phyloP scores from a whole-genome alignment of 2,888 invertebrate genomes.

The Rhagophthalmus giganteus region DNA sequence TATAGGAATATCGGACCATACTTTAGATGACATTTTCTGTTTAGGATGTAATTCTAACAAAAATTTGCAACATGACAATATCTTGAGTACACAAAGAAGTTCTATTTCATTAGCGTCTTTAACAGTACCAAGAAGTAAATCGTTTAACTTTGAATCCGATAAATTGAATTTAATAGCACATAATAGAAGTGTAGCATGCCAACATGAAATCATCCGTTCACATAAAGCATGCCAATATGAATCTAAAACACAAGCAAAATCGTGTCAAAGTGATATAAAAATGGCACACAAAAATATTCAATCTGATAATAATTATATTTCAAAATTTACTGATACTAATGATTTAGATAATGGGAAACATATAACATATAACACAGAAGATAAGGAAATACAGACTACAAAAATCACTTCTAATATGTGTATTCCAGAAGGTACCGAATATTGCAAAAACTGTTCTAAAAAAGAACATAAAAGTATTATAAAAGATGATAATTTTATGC shows the following conservation, averaged over 20 bases:
- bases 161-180: slow-evolving; percentile 52
- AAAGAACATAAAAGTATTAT: slow-evolving; percentile 40
- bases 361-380: slow-evolving; percentile 42
- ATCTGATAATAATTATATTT: slow-evolving; percentile 38
- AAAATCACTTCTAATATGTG: slow-evolving; percentile 39
- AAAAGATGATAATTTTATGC: slow-evolving; percentile 40
- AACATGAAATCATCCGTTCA: slow-evolving; percentile 40
- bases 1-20: slow-evolving; percentile 59
- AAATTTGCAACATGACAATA: slow-evolving; percentile 55
- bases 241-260: slow-evolving; percentile 42
- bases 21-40: slow-evolving; percentile 57
- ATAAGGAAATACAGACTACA: slow-evolving; percentile 32
- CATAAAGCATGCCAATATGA: slow-evolving; percentile 42
- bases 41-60: slow-evolving; percentile 58
- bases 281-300: slow-evolving; percentile 45
- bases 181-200: slow-evolving; percentile 59
- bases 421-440: slow-evolving; percentile 1
- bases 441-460: slow-evolving; percentile 43
- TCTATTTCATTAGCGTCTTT: slow-evolving; percentile 58
- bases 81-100: slow-evolving; percentile 41
- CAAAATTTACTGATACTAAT: slow-evolving; percentile 48
- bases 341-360: slow-evolving; percentile 42
- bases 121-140: slow-evolving; percentile 59
- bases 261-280: slow-evolving; percentile 46
- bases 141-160: slow-evolving; percentile 64